These are phyloP conservation scores for Dromococcyx pavoninus DNA, from an alignment of 2,797 vertebrate genomes.

Conservation along the genomic window DNA sequence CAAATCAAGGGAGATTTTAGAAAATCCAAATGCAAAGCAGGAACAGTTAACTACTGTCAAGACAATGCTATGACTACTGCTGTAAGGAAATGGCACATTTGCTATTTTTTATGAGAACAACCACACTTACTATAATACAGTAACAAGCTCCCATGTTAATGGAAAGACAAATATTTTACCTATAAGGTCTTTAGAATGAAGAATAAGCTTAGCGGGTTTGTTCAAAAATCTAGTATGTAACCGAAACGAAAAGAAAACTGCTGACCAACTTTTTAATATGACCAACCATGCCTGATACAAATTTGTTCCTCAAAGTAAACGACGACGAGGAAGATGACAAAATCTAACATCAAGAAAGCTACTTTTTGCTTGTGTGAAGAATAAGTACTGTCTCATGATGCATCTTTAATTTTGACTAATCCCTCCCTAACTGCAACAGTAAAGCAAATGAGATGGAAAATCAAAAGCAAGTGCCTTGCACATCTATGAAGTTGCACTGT, in stretches of 20 bases:
- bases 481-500: neutral
- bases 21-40: neutral
- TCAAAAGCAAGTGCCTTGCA: neutral
- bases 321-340: neutral
- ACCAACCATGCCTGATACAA: neutral
- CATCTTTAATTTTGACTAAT: slow-evolving; percentile 6
- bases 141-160: neutral
- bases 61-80: neutral
- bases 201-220: neutral
- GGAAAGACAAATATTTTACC: neutral
- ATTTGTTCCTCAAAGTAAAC: neutral
- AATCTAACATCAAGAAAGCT: neutral
- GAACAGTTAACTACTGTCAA: neutral
- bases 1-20: neutral
- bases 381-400: neutral
- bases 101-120: neutral
- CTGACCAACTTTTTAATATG: neutral
- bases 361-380: neutral
- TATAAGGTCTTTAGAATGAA: neutral
- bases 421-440: neutral
- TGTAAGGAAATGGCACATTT: neutral
- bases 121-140: neutral
- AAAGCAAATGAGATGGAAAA: slow-evolving; percentile 13
- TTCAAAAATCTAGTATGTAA: neutral
- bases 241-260: neutral